phyloP scores from a whole-genome alignment of 2,113 vertebrate genomes.

The Fregetta grallaria region DNA sequence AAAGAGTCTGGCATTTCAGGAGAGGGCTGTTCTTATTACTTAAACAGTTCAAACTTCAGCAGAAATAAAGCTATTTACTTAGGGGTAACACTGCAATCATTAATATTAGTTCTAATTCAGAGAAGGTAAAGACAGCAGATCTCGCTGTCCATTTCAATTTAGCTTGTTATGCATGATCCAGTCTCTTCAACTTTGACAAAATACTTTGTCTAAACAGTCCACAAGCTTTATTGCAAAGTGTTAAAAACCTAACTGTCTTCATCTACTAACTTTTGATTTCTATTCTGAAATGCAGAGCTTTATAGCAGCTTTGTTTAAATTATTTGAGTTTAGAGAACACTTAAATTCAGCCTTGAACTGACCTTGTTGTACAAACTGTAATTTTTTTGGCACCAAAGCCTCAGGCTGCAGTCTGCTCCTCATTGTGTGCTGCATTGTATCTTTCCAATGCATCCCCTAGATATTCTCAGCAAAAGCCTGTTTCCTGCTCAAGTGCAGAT shows the following conservation, averaged over 20 bases:
- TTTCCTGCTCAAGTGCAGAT: neutral
- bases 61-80: neutral
- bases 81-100: neutral
- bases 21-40: neutral
- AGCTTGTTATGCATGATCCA: neutral
- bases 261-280: neutral
- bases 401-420: neutral
- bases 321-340: neutral
- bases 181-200: neutral
- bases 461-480: neutral
- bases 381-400: neutral
- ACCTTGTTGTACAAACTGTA: constrained; percentile 1
- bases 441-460: neutral
- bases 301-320: constrained; percentile 17
- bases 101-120: neutral
- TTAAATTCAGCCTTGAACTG: constrained; percentile 10
- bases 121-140: neutral
- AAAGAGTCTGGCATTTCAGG: neutral
- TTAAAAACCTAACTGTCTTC: neutral
- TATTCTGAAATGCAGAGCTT: neutral
- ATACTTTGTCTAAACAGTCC: neutral
- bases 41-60: neutral
- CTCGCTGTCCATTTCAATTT: neutral
- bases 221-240: neutral
- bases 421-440: neutral